Conservation (phyloP, 1,140 invertebrate genomes). For the Drosophila murphyi region DNA sequence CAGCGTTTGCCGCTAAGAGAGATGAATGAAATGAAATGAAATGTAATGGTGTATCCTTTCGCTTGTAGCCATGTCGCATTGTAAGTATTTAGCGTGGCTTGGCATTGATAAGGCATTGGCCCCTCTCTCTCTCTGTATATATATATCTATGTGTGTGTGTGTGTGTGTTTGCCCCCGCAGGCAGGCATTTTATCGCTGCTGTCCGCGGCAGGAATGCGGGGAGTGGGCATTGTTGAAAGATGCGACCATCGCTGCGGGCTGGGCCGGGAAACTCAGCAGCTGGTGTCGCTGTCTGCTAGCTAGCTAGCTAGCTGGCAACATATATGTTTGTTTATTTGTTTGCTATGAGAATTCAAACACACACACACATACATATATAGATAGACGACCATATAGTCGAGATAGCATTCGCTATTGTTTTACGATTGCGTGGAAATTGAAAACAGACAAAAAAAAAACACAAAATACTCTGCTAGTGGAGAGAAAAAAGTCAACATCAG, state of each 20-base stretch:
- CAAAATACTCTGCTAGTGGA: background rate
- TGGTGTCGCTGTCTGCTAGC: constrained; percentile 46
- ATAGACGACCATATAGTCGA: constrained; percentile 57
- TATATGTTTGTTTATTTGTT: constrained; percentile 71
- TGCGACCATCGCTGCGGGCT: constrained; percentile 60
- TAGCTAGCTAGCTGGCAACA: background rate
- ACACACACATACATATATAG: constrained; percentile 24
- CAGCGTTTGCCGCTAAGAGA: constrained; percentile 36
- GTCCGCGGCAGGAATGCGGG: background rate
- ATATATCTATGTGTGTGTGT: background rate
- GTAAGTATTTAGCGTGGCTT: constrained; percentile 48
- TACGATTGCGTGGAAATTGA: constrained; percentile 72
- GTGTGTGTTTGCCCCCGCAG: constrained; percentile 1
- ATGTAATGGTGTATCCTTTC: constrained; percentile 48
- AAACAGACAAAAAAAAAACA: constrained; percentile 46
- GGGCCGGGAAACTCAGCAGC: constrained; percentile 74
- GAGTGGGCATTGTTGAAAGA: constrained; percentile 45
- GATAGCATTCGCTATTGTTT: constrained; percentile 77
- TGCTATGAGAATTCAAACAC: constrained; percentile 69
- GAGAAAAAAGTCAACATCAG: constrained; percentile 42
- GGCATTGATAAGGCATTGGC: constrained; percentile 76
- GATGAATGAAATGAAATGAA: constrained; percentile 74
- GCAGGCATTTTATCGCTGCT: constrained; percentile 64
- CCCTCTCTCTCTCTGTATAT: background rate
- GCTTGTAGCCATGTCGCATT: constrained; percentile 26